Evolutionary conservation across 2,113 vertebrate species (phyloP).

Genomic region (Aramus guarauna): DNA sequence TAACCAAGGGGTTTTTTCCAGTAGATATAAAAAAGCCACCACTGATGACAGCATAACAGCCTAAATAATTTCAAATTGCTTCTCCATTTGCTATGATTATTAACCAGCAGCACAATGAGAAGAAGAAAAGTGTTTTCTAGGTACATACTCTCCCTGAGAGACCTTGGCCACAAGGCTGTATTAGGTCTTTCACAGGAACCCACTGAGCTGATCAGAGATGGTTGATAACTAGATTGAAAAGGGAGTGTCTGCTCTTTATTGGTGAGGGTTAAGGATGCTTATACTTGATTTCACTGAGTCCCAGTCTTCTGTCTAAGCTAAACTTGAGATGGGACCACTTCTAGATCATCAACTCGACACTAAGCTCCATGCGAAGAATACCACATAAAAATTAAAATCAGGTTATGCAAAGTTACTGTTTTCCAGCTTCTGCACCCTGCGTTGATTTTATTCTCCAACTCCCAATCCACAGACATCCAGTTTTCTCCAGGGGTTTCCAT

Average conservation of each 20-base stretch:
- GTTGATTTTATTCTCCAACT: neutral
- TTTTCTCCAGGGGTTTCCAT: neutral
- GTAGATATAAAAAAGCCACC: neutral
- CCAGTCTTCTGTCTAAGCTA: neutral
- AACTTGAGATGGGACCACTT: neutral
- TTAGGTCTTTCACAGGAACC: neutral
- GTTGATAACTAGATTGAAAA: neutral
- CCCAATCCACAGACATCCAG: neutral
- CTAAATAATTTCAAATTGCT: neutral
- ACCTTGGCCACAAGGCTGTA: neutral
- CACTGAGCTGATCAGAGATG: neutral
- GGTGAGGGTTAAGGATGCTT: neutral
- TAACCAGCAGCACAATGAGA: neutral
- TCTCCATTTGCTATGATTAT: neutral
- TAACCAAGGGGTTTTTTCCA: neutral
- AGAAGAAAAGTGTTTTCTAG: neutral
- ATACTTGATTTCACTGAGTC: neutral
- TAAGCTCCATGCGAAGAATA: neutral
- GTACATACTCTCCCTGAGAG: neutral
- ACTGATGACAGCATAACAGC: neutral
- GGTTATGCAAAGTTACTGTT: neutral
- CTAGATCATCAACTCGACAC: neutral
- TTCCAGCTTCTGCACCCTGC: neutral
- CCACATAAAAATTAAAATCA: neutral
- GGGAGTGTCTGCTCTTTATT: neutral